phyloP scores from a whole-genome alignment of 2,113 vertebrate genomes.

The Paedocypris sp. region DNA sequence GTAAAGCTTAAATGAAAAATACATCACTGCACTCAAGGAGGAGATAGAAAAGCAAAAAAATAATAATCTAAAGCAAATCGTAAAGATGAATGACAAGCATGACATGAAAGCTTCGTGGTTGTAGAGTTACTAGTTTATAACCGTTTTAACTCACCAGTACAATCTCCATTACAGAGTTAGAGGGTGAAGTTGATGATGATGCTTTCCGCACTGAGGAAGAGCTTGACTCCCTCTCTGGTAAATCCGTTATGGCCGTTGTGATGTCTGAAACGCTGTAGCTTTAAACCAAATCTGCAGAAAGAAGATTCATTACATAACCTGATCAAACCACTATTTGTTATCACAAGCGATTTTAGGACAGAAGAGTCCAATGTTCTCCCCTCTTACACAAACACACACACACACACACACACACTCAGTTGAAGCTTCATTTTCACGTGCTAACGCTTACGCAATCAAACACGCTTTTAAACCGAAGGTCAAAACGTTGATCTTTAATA shows the following conservation, averaged over 20 bases:
- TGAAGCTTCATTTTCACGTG: background rate
- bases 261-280: background rate
- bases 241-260: slow-evolving; percentile 23
- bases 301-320: background rate
- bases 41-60: no score
- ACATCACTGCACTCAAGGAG: no score
- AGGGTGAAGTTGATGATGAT: slow-evolving; percentile 3
- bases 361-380: no score
- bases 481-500: background rate
- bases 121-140: no score
- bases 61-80: no score
- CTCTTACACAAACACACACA: background rate
- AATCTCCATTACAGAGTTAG: slow-evolving; percentile 24
- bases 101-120: no score
- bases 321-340: no score
- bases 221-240: slow-evolving; percentile 8
- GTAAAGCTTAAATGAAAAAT: no score
- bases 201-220: slow-evolving; percentile 17
- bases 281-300: background rate
- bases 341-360: no score
- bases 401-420: background rate
- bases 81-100: background rate
- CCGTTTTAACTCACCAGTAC: slow-evolving; percentile 29
- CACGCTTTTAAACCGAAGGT: background rate
- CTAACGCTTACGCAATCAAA: background rate